Base-by-base conservation (phyloP, 2,113 vertebrate species). In the Neoarius graeffei region DNA sequence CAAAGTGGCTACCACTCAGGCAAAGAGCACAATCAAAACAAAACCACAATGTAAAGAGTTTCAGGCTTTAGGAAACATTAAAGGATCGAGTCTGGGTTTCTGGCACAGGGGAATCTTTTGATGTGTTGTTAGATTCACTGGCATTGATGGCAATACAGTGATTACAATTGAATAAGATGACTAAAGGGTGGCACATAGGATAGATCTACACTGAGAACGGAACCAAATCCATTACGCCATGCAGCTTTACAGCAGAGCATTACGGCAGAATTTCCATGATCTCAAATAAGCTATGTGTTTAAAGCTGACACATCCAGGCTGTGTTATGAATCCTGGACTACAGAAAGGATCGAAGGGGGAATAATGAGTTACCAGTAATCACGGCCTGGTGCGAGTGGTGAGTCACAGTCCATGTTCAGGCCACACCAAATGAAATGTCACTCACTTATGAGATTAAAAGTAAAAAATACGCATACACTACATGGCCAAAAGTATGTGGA, bases 191-290 rank as follows among this genome's bases (percentile, higher is more conserved):
- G 80, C 14, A 81, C 23, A 69, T 19, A 67, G 62, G 19, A 69
- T 30, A 67, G 48, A 54, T 25, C 81, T 35, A 62, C 60, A 87
- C 42, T 54, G 60, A 50, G 62, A 76, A 82, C 42, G 60, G n/a
- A 76, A 83, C 62, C 50, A 64, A 62, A 77, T 88, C 60, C 83
- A 86, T 86, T 83, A 67, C 20, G 30, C 67, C 76, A 81, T 79
- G 83, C 76, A 66, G 82, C 64, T 87, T 87, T 81, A 79, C 67
- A 67, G 57, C 64, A 76, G 30, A 27, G 27, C 25, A 80, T 56
- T 64, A 54, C 52, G 48, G 82, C 64, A 81, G 86, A 84, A 86
- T 84, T 87, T 79, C 71, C 84, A 86, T 83, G 85, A 85, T 88
- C 83, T 52, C 48, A 50, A 73, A 17, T 25, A 0, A 35, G 64